Conservation (phyloP, 2,797 vertebrate genomes). For the Hafferia zeledoni region DNA sequence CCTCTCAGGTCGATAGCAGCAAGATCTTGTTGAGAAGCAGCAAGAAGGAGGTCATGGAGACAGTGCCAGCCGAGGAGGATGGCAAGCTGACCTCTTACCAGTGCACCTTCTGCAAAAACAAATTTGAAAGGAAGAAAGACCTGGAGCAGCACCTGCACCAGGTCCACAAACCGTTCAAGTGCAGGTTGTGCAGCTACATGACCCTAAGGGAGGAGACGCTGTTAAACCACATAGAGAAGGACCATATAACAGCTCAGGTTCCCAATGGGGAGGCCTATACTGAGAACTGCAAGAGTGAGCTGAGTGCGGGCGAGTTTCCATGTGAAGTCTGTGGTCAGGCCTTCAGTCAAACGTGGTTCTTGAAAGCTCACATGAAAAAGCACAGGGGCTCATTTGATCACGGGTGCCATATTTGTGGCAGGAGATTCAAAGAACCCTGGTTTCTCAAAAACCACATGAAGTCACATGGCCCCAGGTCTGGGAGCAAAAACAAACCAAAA, state of each 20-base stretch:
- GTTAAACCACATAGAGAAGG: constrained; percentile 91
- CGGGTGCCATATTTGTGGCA: constrained; percentile 91
- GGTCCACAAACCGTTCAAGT: constrained; percentile 85
- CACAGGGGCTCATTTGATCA: constrained; percentile 92
- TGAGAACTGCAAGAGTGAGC: constrained; percentile 73
- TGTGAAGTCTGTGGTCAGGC: constrained; percentile 93
- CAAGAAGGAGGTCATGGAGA: constrained; percentile 79
- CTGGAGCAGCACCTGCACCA: constrained; percentile 81
- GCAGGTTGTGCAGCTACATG: constrained; percentile 87
- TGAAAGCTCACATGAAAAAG: constrained; percentile 96
- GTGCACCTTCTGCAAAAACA: constrained; percentile 83
- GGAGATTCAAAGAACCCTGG: constrained; percentile 95
- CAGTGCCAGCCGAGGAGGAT: neutral
- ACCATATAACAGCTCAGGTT: constrained; percentile 88
- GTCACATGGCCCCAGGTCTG: constrained; percentile 85
- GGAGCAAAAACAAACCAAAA: constrained; percentile 85
- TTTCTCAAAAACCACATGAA: constrained; percentile 99
- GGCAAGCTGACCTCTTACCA: constrained; percentile 55
- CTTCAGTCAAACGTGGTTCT: constrained; percentile 93
- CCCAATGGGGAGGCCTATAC: constrained; percentile 69
- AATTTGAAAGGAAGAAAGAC: constrained; percentile 78
- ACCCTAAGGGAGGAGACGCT: constrained; percentile 88
- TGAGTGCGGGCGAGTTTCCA: constrained; percentile 80
- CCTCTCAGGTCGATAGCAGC: constrained; percentile 70
- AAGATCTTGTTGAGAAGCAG: constrained; percentile 85